phyloP scores from a whole-genome alignment of 2,888 invertebrate genomes.

The Philhelius pedissequus region DNA sequence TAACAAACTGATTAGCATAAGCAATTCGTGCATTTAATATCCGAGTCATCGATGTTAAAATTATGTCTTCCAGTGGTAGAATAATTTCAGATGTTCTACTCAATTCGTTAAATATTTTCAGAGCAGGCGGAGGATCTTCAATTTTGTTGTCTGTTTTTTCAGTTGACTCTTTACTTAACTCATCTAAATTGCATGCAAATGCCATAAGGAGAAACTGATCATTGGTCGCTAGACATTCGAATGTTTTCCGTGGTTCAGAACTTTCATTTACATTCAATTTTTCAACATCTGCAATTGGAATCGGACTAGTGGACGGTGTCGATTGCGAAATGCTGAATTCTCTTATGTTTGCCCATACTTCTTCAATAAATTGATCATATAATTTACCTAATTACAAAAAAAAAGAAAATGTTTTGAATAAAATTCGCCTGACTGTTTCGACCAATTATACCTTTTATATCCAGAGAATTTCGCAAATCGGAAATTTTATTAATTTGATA shows the following conservation, averaged over 20 bases:
- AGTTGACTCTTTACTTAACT: conserved; percentile 27
- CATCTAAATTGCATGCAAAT: conserved; percentile 70
- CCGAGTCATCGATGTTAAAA: conserved; percentile 76
- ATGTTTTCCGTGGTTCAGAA: conserved; percentile 13
- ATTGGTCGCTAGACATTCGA: conserved; percentile 70
- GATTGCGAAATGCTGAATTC: conserved; percentile 33
- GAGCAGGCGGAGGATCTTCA: conserved; percentile 27
- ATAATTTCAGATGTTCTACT: conserved; percentile 35
- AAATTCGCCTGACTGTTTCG: too few species aligned
- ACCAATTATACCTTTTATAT: conserved; percentile 67
- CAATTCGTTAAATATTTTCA: conserved; percentile 69
- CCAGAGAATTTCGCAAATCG: conserved; percentile 72
- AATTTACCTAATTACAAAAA: conserved; percentile 71
- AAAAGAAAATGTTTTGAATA: background rate
- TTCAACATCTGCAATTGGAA: conserved; percentile 3
- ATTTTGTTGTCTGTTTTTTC: conserved; percentile 43
- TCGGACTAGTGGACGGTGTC: background rate
- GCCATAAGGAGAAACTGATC: conserved; percentile 73
- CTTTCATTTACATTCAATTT: conserved; percentile 18
- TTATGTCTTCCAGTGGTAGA: conserved; percentile 78
- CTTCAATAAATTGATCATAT: conserved; percentile 72
- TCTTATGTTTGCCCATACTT: conserved; percentile 68
- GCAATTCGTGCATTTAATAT: conserved; percentile 78
- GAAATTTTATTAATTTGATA: conserved; percentile 74
- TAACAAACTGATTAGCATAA: conserved; percentile 79